These are phyloP conservation scores for Drosophila pectinifera DNA, from an alignment of 1,140 invertebrate species.

Conservation along the genomic window DNA sequence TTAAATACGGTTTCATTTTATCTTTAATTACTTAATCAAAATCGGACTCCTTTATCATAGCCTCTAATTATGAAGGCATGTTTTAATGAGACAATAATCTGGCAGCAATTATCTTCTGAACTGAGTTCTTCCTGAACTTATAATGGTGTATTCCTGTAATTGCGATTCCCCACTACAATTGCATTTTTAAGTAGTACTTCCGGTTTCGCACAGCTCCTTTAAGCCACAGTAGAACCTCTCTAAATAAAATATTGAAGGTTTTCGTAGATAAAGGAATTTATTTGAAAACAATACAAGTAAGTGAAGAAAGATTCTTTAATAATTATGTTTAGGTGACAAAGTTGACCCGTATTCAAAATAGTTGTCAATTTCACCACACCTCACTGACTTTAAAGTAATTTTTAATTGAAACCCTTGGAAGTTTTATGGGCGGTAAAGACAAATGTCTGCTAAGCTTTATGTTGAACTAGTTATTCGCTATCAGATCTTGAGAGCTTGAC, in stretches of 20 bases:
- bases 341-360: not conserved
- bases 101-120: not conserved
- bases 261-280: not conserved
- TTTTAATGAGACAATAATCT: conserved; percentile 4
- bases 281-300: not conserved
- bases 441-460: conserved; percentile 4
- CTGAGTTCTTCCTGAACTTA: not conserved
- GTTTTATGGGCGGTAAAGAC: conserved; percentile 1
- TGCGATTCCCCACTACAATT: not conserved
- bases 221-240: not conserved
- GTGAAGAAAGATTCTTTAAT: too few species aligned
- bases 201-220: not conserved
- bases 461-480: not conserved
- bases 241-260: not conserved
- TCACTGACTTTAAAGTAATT: too few species aligned
- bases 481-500: conserved; percentile 5
- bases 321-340: not conserved
- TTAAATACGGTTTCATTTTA: too few species aligned
- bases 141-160: conserved; percentile 4
- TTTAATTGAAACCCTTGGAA: conserved; percentile 1
- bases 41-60: too few species aligned
- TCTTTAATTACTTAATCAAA: not conserved
- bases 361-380: too few species aligned
- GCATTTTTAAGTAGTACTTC: conserved; percentile 20
- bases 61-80: not conserved